These are phyloP conservation scores for Cantharis nigra DNA, from an alignment of 2,888 invertebrate species.

Conservation along the genomic window DNA sequence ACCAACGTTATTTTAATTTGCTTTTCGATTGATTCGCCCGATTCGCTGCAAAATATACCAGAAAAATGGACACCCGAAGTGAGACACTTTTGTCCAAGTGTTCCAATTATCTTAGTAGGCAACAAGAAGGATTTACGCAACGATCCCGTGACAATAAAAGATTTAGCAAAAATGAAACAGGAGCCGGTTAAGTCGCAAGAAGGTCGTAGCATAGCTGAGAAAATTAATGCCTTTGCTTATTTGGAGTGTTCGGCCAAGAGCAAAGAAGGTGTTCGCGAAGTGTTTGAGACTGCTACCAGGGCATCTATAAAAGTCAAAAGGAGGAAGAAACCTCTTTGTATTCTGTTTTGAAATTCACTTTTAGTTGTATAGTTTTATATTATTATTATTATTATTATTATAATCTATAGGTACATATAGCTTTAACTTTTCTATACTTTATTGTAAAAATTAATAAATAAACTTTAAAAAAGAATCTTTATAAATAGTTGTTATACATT, in stretches of 20 bases:
- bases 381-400: neutral
- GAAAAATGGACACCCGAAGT: constrained; percentile 99
- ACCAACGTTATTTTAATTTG: constrained; percentile 99
- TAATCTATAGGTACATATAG: constrained; percentile 36
- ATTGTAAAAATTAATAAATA: too few relatives aligned
- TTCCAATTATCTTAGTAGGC: constrained; percentile 97
- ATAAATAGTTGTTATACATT: too few relatives aligned
- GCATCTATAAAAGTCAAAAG: constrained; percentile 97
- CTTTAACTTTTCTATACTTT: too few relatives aligned
- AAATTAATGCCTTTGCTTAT: constrained; percentile 97
- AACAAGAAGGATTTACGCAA: constrained; percentile 97
- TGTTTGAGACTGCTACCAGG: constrained; percentile 98
- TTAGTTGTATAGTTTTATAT: constrained; percentile 7
- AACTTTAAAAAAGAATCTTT: too few relatives aligned
- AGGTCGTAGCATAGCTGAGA: constrained; percentile 96
- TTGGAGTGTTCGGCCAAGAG: constrained; percentile 99
- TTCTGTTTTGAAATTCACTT: constrained; percentile 57
- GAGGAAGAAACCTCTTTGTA: constrained; percentile 92
- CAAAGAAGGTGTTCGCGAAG: constrained; percentile 98
- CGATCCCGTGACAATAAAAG: constrained; percentile 91
- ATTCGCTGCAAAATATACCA: constrained; percentile 98
- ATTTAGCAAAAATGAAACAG: constrained; percentile 97
- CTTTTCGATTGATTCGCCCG: constrained; percentile 98
- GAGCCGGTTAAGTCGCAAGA: constrained; percentile 98
- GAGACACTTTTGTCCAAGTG: constrained; percentile 98